Percentiles rank a stretch among this genome's conserved stretches.
Conservation (phyloP, 35 echinoderm and acorn worm species). For the Holothuria glaberrima region DNA sequence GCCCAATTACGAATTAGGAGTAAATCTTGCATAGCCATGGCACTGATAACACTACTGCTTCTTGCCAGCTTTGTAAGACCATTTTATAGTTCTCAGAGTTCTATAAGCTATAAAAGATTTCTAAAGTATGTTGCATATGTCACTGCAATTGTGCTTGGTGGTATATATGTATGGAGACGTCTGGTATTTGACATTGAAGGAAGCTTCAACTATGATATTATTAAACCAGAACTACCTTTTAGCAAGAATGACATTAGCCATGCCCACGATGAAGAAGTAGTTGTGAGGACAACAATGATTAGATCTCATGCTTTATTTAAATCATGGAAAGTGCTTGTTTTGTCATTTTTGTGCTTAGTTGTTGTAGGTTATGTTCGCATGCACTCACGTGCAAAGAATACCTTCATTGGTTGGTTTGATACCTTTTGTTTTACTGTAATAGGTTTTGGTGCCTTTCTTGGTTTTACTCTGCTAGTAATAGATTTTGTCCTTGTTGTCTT, state of each 20-base stretch:
- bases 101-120: conserved; percentile 11
- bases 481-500: conserved; percentile 20
- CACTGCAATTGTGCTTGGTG: conserved; percentile 14
- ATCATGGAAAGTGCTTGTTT: conserved; percentile 8
- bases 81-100: not conserved
- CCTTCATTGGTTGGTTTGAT: conserved; percentile 6
- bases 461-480: conserved; percentile 12
- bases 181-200: conserved; percentile 27
- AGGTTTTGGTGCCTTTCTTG: conserved; percentile 19
- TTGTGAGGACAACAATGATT: not conserved
- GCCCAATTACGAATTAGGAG: not conserved
- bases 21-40: not conserved
- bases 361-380: conserved; percentile 18
- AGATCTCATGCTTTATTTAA: not conserved
- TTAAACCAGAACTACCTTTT: not conserved
- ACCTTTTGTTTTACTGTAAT: conserved; percentile 20
- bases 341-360: not conserved
- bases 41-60: not conserved
- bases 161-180: conserved; percentile 36
- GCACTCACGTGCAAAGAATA: not conserved
- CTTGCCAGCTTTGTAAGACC: conserved; percentile 22
- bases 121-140: conserved; percentile 1
- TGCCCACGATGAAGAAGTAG: not conserved
- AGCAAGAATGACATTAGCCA: not conserved
- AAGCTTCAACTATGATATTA: not conserved